Evolutionary conservation across 2,888 invertebrate genomes (phyloP).

Genomic region (Pachycephus smyrnensis): DNA sequence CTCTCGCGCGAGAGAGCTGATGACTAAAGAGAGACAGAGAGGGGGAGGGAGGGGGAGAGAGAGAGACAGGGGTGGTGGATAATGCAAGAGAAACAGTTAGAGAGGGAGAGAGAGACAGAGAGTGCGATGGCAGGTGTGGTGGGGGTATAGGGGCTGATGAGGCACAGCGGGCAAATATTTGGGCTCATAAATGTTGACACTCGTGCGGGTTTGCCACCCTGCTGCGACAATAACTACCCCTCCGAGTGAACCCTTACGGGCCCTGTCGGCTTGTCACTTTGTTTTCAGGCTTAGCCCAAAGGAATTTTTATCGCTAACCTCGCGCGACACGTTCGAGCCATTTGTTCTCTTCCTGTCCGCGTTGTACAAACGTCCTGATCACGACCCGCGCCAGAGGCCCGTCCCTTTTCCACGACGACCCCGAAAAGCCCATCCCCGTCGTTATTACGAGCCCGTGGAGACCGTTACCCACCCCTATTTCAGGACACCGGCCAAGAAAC

Average conservation of each 20-base stretch:
- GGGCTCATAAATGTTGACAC: slow-evolving; percentile 24
- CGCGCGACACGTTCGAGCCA: background rate
- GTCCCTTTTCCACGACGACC: background rate
- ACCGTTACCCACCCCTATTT: background rate
- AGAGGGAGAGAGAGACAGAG: slow-evolving; percentile 7
- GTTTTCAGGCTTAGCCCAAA: background rate
- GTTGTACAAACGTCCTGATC: background rate
- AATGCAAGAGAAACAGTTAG: background rate
- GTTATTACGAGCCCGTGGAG: background rate
- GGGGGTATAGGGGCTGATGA: slow-evolving; percentile 16
- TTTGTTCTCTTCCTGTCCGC: slow-evolving; percentile 2
- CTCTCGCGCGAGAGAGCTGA: background rate
- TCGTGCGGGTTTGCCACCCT: slow-evolving; percentile 10
- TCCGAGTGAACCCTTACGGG: background rate
- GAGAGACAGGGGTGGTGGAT: background rate
- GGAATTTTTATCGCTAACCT: slow-evolving; percentile 5
- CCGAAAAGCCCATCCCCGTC: background rate
- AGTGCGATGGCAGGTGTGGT: background rate
- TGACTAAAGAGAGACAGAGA: background rate
- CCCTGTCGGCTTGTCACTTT: background rate
- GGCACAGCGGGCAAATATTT: slow-evolving; percentile 21
- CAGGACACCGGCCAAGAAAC: background rate
- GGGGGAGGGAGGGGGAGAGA: too few species aligned
- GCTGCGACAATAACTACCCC: slow-evolving; percentile 13
- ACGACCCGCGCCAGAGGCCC: background rate